Base-by-base conservation (phyloP, 1,140 invertebrate genomes). In the Drosophila equinoxialis region DNA sequence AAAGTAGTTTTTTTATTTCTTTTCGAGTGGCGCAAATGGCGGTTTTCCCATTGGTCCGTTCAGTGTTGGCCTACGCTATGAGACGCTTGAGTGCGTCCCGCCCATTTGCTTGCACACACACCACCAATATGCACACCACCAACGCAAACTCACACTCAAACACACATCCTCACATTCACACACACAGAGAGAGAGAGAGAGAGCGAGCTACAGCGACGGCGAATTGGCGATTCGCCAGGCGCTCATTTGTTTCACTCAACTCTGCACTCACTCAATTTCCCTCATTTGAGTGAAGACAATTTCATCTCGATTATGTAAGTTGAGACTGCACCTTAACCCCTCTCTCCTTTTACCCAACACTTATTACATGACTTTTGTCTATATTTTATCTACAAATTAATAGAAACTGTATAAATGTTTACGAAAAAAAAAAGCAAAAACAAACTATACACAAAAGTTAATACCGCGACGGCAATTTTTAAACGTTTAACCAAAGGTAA, bases 241-340 rank as follows among this genome's bases (percentile, higher is more conserved):
- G 10, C 13, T 51, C 45, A 51, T 11, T 51, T n/a, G 7, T 13
- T 7, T 8, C 45, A 45, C 42, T 45, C 42, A 45, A 14, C 14
- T 10, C 17, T 23, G 2, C 67, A 66, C 74, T 71, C 69, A 72
- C 79, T 77, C 79, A 71, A 71, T 17, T 79, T 74, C 71, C 37
- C 37, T 5, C 74, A 74, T 71, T 54, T 13, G 45, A 61, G 70
- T 86, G 58, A 74, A 30, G 6, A 76, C 14, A 51, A 64, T 74
- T 67, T 66, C 70, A 68, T 41, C 66, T 60, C 55, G 74, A 77
- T 84, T 84, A 84, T 84, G 74, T 85, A 84, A 84, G 77, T 59
- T 84, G 67, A 17, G 84, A 68, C 68, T 48, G 55, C 42, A 30
- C 55, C 42, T 41, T 45, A 57, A n/a, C 6, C 61, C 26, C 35